Conservation (phyloP, 2,113 vertebrate species). For the Trematocara zebra region DNA sequence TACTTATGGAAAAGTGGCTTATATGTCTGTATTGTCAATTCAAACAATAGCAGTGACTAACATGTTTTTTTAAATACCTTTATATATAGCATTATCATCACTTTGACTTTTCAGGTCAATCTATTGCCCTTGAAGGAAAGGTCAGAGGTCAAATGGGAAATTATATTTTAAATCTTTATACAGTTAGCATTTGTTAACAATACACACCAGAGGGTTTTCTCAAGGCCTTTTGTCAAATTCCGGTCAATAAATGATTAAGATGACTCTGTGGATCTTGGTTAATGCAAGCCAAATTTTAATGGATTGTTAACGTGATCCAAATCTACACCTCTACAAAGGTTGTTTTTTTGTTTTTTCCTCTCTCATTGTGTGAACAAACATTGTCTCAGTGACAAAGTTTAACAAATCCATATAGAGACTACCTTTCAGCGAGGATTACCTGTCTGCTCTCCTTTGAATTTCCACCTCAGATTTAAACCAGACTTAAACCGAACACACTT, state of each 20-base stretch:
- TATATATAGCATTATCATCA: background rate
- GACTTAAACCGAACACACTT: background rate
- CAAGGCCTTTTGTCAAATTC: background rate
- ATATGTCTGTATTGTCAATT: background rate
- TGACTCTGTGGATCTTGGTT: background rate
- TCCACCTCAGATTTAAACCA: background rate
- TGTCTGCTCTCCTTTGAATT: background rate
- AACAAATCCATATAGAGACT: background rate
- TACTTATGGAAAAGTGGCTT: background rate
- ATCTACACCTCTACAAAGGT: background rate
- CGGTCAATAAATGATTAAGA: background rate
- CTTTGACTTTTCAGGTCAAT: background rate
- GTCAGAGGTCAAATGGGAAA: background rate
- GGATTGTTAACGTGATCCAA: background rate
- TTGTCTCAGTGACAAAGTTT: background rate
- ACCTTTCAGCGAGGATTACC: background rate
- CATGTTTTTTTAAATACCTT: background rate
- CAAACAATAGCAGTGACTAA: background rate
- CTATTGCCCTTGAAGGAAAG: background rate
- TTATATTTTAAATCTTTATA: background rate
- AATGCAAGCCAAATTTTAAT: background rate
- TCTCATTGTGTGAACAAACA: background rate
- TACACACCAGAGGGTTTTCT: background rate
- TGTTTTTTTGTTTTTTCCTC: rapidly evolving
- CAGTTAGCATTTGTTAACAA: rapidly evolving